These are phyloP conservation scores for Punctoribates punctum DNA, from an alignment of 2,888 invertebrate species.

Conservation along the genomic window DNA sequence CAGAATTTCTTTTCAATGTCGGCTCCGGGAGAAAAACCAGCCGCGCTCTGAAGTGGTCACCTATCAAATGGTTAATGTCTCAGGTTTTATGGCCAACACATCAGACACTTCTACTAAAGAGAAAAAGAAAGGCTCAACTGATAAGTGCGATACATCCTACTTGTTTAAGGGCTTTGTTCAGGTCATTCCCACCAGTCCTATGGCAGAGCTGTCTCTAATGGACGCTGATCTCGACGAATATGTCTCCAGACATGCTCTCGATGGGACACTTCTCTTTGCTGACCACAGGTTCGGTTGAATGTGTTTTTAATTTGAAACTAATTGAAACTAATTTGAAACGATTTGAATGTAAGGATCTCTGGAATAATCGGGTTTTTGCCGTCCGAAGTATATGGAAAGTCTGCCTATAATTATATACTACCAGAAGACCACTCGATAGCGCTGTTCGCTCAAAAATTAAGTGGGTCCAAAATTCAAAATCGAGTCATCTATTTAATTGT, in stretches of 20 bases:
- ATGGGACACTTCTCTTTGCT: slow-evolving; percentile 81
- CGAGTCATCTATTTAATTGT: not conserved
- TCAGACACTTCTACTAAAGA: not conserved
- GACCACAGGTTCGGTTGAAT: slow-evolving; percentile 63
- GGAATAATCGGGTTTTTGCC: slow-evolving; percentile 82
- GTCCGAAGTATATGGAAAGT: slow-evolving; percentile 79
- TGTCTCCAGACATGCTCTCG: slow-evolving; percentile 79
- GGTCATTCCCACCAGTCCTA: slow-evolving; percentile 46
- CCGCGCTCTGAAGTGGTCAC: slow-evolving; percentile 22
- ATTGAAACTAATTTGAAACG: not conserved
- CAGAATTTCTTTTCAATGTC: slow-evolving; percentile 29
- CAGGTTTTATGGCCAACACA: slow-evolving; percentile 5
- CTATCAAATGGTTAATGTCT: slow-evolving; percentile 26
- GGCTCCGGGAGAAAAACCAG: slow-evolving; percentile 29
- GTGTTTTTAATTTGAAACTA: not conserved
- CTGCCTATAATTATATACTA: slow-evolving; percentile 85
- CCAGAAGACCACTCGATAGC: slow-evolving; percentile 84
- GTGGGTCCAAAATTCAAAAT: slow-evolving; percentile 57
- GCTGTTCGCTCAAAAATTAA: slow-evolving; percentile 77
- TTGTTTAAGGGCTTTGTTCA: slow-evolving; percentile 47
- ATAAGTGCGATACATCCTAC: not conserved
- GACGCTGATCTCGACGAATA: slow-evolving; percentile 68
- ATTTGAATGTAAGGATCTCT: slow-evolving; percentile 64
- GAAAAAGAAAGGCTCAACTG: not conserved
- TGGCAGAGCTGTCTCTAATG: slow-evolving; percentile 46